Evolutionary conservation across 1,140 invertebrate genomes (phyloP).

Genomic region (Cherax quadricarinatus): DNA sequence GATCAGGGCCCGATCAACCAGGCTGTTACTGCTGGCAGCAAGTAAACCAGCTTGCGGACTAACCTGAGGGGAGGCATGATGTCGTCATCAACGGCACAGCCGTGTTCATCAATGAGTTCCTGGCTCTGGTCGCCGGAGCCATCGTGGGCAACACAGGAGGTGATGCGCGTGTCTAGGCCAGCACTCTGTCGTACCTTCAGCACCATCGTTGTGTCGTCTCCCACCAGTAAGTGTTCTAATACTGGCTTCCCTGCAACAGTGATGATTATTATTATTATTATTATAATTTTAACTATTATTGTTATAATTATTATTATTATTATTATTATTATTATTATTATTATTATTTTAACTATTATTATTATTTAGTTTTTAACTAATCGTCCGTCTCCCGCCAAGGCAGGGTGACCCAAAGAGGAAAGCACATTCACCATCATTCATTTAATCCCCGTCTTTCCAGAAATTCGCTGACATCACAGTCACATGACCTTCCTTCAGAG

Average conservation of each 20-base stretch:
- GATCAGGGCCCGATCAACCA: too few species aligned
- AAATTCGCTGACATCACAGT: too few species aligned
- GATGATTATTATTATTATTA: too few species aligned
- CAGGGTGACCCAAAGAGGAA: too few species aligned
- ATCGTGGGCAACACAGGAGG: constrained; percentile 86
- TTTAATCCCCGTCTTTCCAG: too few species aligned
- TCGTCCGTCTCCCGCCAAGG: too few species aligned
- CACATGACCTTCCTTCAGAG: too few species aligned
- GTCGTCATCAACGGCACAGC: constrained; percentile 84
- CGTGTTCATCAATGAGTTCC: constrained; percentile 83
- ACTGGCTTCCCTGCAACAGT: constrained; percentile 66
- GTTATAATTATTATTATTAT: neutral
- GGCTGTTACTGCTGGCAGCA: too few species aligned
- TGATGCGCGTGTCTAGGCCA: constrained; percentile 83
- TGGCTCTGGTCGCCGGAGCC: constrained; percentile 84
- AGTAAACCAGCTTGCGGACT: neutral
- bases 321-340: neutral
- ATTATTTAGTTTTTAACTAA: neutral
- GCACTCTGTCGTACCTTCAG: constrained; percentile 81
- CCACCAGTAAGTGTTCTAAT: constrained; percentile 75
- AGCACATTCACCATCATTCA: too few species aligned
- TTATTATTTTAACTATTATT: neutral
- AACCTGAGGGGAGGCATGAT: constrained; percentile 80
- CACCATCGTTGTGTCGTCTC: constrained; percentile 83
- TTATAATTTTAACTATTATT: too few species aligned